Evolutionary conservation across 2,888 invertebrate genomes (phyloP), one percentile per base, ranked within the genome.

Genomic region (Microctonus hyperodae): DNA sequence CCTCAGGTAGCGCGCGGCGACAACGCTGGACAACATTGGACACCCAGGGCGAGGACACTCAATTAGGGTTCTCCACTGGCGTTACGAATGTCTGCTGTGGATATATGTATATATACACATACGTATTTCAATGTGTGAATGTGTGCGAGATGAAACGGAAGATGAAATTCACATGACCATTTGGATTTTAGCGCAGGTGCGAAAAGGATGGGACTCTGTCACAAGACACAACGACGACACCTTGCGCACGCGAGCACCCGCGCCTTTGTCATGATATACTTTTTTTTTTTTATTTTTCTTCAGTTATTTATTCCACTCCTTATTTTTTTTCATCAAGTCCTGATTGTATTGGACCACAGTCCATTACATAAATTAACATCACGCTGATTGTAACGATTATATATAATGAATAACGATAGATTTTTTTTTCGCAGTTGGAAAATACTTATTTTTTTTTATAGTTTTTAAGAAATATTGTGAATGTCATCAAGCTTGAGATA

Each of bases 41-140:
- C 83, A 83, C 83, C 83, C 83, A 83, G 81, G 76, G 83, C 79
- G 82, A 83, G 78, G 82, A 83, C 82, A 83, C 81, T 83, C 82
- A 83, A 83, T 83, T 83, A 83, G 81, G 78, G 76, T 65, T 67
- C 57, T 53, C 68, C 58, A 66, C 44, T 44, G 44, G 16, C 44
- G 16, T 44, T 67, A 55, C 64, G 37, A 37, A 68, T 64, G n/a
- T n/a, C n/a, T n/a, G n/a, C n/a, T n/a, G n/a, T n/a, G n/a, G n/a
- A n/a, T n/a, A n/a, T n/a, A n/a, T n/a, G n/a, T n/a, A n/a, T n/a
- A n/a, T n/a, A n/a, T n/a, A n/a, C n/a, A 48, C 62, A 59, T 65
- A 31, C 20, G 33, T 53, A 16, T 22, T 58, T 40, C n/a, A n/a
- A n/a, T n/a, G 35, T 22, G 37, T 16, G 50, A 31, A 56, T 28